phyloP scores from a whole-genome alignment of 2,888 invertebrate genomes.

The Papilio gigon region DNA sequence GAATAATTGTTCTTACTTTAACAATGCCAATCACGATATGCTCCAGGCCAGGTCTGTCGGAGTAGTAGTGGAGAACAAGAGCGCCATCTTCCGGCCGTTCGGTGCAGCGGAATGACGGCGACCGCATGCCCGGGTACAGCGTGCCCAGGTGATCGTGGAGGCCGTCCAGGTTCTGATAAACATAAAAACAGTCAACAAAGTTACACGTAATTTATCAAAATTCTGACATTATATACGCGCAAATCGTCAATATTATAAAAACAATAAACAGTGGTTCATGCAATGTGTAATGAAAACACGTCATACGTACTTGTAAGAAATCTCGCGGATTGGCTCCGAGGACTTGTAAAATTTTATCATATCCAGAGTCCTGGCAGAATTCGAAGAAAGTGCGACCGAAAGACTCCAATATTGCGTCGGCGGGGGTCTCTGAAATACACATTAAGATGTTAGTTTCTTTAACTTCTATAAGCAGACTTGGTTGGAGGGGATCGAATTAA shows the following conservation, averaged over 20 bases:
- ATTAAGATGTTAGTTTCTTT: background rate
- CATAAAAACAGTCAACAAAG: background rate
- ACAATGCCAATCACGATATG: constrained; percentile 98
- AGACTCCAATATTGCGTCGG: constrained; percentile 92
- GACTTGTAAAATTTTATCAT: constrained; percentile 96
- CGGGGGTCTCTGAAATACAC: constrained; percentile 88
- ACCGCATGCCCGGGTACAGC: constrained; percentile 96
- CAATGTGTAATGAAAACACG: no score
- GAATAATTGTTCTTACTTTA: constrained; percentile 83
- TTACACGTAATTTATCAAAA: background rate
- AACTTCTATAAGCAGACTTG: background rate
- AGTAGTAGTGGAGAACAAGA: constrained; percentile 96
- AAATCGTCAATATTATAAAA: no score
- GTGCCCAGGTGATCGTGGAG: constrained; percentile 97
- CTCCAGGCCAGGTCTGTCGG: constrained; percentile 95
- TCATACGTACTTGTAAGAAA: constrained; percentile 89
- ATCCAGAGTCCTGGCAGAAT: constrained; percentile 98
- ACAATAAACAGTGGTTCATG: no score
- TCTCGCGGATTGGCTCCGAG: constrained; percentile 97
- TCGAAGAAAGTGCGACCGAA: constrained; percentile 98
- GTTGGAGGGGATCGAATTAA: background rate
- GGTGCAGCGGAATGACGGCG: constrained; percentile 97
- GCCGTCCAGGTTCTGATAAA: constrained; percentile 93
- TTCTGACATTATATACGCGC: no score
- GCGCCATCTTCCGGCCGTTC: constrained; percentile 94